Evolutionary conservation across 1,140 invertebrate species (phyloP), one percentile per base, ranked within the genome.

Genomic region (Drosophila sechellia): DNA sequence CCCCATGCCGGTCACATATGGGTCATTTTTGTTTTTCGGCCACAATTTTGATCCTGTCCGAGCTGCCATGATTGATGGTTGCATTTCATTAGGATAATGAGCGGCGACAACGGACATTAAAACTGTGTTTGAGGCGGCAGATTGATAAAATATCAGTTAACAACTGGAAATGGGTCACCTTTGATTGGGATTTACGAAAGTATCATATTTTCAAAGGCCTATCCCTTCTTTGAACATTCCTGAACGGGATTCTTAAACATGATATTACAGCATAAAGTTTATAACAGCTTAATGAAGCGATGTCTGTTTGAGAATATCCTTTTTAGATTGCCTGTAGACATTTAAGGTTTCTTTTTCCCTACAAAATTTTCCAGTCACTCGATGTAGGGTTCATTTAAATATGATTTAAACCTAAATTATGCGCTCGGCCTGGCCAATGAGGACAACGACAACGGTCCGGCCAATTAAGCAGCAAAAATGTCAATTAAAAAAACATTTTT

Each of bases 381-480:
- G 3, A 4, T 15, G 13, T 5, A 43, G 42, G 53, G 10, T 31
- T 42, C 8, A 48, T 48, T 66, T 58, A 31, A 40, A 57, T 59
- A 75, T 52, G 37, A 75, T 75, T 66, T 66, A 25, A 54, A 22
- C 27, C 40, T 46, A 75, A 76, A 58, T 76, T 72, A 76, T 76
- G 72, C 61, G 72, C 15, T 45, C 57, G 35, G 25, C 42, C 60
- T 17, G 15, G 35, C 54, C 72, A 39, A 58, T 49, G 34, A 31
- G 43, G 64, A 43, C 65, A 13, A 35, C 27, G 57, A 12, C 35
- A 10, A 39, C 40, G 74, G 74, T 52, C 52, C 39, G 61, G 83
- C 70, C 79, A 86, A 86, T 87, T 86, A 87, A 66, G 72, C 60
- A 60, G 20, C 22, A 48, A 31, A 69, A 81, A 75, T 59, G 57